Evolutionary conservation across 2,888 invertebrate genomes (phyloP).

Genomic region (Pseudococcus jackbeardsleyi): DNA sequence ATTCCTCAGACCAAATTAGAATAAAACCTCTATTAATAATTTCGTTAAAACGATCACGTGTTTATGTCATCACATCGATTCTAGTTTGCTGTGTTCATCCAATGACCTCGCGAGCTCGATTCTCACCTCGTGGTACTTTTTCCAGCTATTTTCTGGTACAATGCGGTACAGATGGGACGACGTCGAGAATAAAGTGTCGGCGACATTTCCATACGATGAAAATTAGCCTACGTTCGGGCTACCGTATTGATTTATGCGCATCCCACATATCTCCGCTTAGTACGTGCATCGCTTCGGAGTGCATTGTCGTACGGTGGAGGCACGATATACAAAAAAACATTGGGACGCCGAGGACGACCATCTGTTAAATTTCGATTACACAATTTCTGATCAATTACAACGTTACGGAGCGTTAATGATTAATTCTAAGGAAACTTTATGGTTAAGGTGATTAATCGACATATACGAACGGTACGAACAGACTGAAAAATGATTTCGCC

Average conservation of each 20-base stretch:
- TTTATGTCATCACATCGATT: neutral
- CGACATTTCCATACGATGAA: slow-evolving; percentile 36
- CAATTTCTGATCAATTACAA: slow-evolving; percentile 44
- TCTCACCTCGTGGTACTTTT: neutral
- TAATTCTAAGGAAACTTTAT: slow-evolving; percentile 51
- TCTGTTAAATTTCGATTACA: slow-evolving; percentile 52
- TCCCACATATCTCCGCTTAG: slow-evolving; percentile 7
- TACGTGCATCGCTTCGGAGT: neutral
- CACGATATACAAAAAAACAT: neutral
- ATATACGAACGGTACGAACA: slow-evolving; percentile 45
- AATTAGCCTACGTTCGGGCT: slow-evolving; percentile 42
- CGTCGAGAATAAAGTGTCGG: neutral
- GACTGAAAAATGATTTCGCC: slow-evolving; percentile 57
- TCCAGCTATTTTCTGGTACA: neutral
- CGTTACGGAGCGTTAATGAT: slow-evolving; percentile 40
- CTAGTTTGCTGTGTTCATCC: neutral
- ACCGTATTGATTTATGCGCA: slow-evolving; percentile 39
- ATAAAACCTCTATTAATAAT: slow-evolving; percentile 7
- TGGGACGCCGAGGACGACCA: slow-evolving; percentile 2
- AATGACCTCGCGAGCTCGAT: neutral
- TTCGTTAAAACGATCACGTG: neutral
- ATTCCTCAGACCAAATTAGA: neutral
- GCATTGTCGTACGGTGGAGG: neutral
- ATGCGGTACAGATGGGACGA: neutral
- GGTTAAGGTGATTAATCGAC: slow-evolving; percentile 53